phyloP scores from a whole-genome alignment of 2,888 invertebrate genomes.

The Pecten maximus region DNA sequence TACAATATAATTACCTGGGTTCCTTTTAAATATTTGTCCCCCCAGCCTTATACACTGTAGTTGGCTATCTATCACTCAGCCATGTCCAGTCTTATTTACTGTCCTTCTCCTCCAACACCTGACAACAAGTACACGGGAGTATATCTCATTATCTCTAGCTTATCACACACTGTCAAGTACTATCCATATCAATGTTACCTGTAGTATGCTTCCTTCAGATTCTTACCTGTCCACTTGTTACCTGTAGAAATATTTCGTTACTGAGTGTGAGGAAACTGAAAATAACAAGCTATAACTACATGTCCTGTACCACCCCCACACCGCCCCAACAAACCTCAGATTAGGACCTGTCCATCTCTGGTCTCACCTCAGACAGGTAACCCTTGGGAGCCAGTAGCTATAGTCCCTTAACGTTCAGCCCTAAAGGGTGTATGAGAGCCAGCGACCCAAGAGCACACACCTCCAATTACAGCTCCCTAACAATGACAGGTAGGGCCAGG shows the following conservation, averaged over 20 bases:
- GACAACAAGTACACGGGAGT: no score
- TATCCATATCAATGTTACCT: no score
- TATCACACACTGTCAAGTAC: not conserved
- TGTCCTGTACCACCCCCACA: not conserved
- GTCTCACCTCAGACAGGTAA: not conserved
- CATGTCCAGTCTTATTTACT: not conserved
- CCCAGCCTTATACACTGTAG: not conserved
- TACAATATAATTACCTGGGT: not conserved
- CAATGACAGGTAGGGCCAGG: constrained; percentile 15
- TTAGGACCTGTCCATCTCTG: not conserved
- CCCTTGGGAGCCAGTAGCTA: no score
- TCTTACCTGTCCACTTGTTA: constrained; percentile 10
- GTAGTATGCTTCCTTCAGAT: not conserved
- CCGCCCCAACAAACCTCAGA: not conserved
- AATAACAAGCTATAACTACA: constrained; percentile 5
- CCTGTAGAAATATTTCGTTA: not conserved
- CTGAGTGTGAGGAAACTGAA: not conserved
- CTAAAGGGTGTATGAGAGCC: not conserved
- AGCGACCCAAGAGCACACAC: not conserved
- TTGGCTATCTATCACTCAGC: not conserved
- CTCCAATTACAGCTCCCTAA: not conserved
- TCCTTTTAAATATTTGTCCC: not conserved
- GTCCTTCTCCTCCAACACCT: not conserved
- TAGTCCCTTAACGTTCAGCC: not conserved
- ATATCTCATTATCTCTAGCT: not conserved